Base-by-base conservation (phyloP, 2,888 invertebrate genomes). In the Vanessa cardui region DNA sequence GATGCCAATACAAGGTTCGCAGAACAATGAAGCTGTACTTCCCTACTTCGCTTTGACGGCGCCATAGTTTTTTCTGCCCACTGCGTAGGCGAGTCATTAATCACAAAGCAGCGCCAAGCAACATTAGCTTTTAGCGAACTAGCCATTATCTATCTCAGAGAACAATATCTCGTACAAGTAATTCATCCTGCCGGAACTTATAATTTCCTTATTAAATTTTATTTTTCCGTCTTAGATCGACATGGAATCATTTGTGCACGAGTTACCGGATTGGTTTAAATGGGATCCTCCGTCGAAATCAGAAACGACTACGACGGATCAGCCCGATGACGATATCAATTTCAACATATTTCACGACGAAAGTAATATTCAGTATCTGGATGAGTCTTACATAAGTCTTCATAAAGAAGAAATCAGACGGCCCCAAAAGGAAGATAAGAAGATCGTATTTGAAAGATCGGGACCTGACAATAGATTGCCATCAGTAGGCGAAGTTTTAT, bases 401-500 rank as follows among this genome's bases (percentile, higher is more conserved):
- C 91, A 92, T 76, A 90, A 89, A 75, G 92, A 92, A 70, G 92
- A 92, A 80, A 92, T 92, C 74, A 83, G 92, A 71, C 83, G 90
- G 63, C 87, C 91, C 52, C 78, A 84, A 7, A 92, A 91, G 73
- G 90, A 91, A 71, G 86, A 71, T 74, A 76, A 81, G 64, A 90
- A 88, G 76, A 81, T 82, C 44, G 79, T 83, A 56, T 89, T 85
- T 71, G 91, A 90, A 76, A 82, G 92, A 73, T 87, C 85, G 54
- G 92, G 87, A 16, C 89, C 91, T 45, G 92, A 92, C 74, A 88
- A 85, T 72, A 82, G 92, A 73, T 79, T 88, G 77, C 85, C 88
- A 46, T 87, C 91, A 18, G 87, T 89, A 49, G 91, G 89, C 15
- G 90, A 88, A 74, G 89, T 95, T 78, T 94, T 95, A 73, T 92